Base-by-base conservation (phyloP, 1,140 invertebrate species). In the Camponotus floridanus region DNA sequence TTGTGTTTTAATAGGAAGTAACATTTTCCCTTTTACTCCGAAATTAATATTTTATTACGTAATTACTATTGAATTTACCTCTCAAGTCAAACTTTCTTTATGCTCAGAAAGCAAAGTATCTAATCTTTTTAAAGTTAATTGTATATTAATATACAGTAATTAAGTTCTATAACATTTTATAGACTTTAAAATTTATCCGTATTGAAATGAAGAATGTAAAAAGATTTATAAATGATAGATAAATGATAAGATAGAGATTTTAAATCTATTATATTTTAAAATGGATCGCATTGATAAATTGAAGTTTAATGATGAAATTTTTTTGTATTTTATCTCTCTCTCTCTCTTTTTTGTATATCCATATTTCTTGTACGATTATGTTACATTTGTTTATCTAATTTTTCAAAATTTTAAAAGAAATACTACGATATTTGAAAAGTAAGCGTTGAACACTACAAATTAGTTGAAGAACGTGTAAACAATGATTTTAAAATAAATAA, bases 51-150 rank as follows among this genome's bases (percentile, higher is more conserved):
- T 79, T 79, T 51, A 79, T 79, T 68, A 26, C 31, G 13, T 31
- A 67, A 36, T 67, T 67, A 67, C 18, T 67, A 9, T n/a, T 55
- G 45, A 39, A 67, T 67, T 48, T 79, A 21, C 33, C 33, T 26
- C 9, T 45, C 31, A 33, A 67, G n/a, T 15, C 21, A 51, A 79
- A 79, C 62, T 79, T 79, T 55, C 31, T 67, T 79, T n/a, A 33
- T 64, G 21, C 36, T 67, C 3, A 1, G 76, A 67, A 26, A 51
- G 62, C n/a, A 51, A 51, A 67, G 42, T 68, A 68, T 31, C 31
- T 51, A 79, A 79, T 67, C 31, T 79, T 67, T 13, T 31, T 51
- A 55, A 39, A 79, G 76, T 79, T 79, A n/a, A 79, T 51, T 62
- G 57, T 21, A 64, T 36, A 78, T 65, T 78, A 67, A 76, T 39